Evolutionary conservation across 2,888 invertebrate genomes (phyloP), one percentile per base, ranked within the genome.

Genomic region (Eupithecia vulgata): DNA sequence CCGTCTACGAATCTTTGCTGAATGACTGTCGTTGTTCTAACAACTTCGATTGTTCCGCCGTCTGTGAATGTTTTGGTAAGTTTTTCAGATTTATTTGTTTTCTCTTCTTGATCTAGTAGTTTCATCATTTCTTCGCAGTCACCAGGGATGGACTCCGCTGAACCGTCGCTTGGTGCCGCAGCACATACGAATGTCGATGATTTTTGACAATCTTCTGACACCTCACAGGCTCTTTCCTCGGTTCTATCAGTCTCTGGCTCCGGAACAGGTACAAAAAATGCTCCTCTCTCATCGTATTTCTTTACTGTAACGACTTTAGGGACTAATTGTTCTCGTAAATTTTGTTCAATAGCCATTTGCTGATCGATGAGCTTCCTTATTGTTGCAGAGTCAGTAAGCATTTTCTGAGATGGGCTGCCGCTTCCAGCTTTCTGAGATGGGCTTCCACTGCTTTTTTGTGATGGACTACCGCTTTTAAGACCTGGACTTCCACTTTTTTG

Each of bases 61-160:
- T 91, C 92, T 15, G 87, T 87, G 67, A 90, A 86, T 1, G 89
- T 88, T 79, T 83, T 87, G 0, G 88, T 88, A 1, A 87, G 83
- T 25, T 84, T 70, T 70, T 87, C 82, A 25, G 82, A 80, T 76
- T 86, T 83, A 61, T 88, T 88, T 13, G 88, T 85, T 77, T 90
- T 90, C 75, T 93, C 92, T 94, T 91, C 96, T 94, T 86, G 95
- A 83, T 88, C 95, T 85, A 88, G 90, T 78, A 91, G 91, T 93
- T 91, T 95, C 95, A 90, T 95, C 95, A 85, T 95, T 91, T 88
- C 95, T 90, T 86, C 96, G 90, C 88, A 96, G 87, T 85, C 96
- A 92, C 93, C 96, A 91, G 94, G 93, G 74, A 94, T 93, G 0
- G 94, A 94, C 81, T 94, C 94, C 1, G 92, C 94, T 64, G 94